Evolutionary conservation across 23 tunicate species (phyloP).

Genomic region (Styela plicata): DNA sequence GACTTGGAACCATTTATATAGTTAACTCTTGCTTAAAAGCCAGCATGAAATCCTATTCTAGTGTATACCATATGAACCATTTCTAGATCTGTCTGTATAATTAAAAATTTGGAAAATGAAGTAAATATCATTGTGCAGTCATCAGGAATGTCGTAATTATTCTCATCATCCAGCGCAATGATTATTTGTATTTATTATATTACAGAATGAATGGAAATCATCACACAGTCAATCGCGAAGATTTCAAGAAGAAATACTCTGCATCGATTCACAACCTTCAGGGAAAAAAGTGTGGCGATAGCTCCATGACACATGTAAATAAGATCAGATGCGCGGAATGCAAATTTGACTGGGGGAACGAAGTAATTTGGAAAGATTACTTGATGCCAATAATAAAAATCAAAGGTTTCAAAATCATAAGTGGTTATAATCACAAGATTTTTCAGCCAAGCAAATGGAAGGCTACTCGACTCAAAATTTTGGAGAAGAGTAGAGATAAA

Average conservation of each 20-base stretch:
- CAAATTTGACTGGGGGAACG: conserved; percentile 40
- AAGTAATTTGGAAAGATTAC: conserved; percentile 30
- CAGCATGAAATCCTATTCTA: no score
- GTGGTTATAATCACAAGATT: not conserved
- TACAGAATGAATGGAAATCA: conserved; percentile 20
- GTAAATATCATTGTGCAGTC: no score
- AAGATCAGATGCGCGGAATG: conserved; percentile 26
- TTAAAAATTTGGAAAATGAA: no score
- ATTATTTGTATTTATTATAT: no score
- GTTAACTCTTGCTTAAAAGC: no score
- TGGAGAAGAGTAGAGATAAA: not conserved
- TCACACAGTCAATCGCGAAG: conserved; percentile 8
- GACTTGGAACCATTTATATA: no score
- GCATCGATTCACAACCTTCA: conserved; percentile 16
- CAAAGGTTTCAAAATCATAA: conserved; percentile 20
- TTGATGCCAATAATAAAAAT: conserved; percentile 34
- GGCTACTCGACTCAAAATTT: not conserved
- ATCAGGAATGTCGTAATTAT: no score
- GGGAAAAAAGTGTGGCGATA: conserved; percentile 6
- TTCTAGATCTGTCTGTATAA: no score
- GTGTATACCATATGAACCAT: no score
- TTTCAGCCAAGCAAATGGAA: conserved; percentile 8
- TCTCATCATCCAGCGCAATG: no score
- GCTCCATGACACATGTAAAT: conserved; percentile 20
- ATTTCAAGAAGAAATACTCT: conserved; percentile 29